Evolutionary conservation across 2,888 invertebrate species (phyloP), one percentile per base, ranked within the genome.

Genomic region (Cosmia trapezina): DNA sequence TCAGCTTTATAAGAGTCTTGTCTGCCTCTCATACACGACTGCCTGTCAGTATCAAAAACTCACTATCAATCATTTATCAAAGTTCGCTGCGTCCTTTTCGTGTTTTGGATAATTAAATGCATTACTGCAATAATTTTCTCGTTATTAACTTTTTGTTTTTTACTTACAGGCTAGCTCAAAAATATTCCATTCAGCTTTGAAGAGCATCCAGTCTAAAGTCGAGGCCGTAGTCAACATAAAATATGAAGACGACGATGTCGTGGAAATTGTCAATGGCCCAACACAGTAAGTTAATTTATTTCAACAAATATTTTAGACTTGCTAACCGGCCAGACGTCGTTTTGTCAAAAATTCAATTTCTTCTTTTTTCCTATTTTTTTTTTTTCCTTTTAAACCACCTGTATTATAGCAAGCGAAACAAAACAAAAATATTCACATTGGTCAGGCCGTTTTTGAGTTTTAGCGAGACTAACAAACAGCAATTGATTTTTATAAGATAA

Each of bases 111-210:
- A n/a, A 49, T 37, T n/a, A 17, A 37, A 17, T n/a, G 17, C 7
- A 22, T 54, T 37, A 37, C 6, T 41, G 7, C 33, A 14, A 49
- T 33, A 28, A n/a, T 17, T n/a, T 54, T 65, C 41, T 47, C 5
- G 19, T 41, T 51, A 9, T 45, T 28, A 51, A 60, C 4, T 28
- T 11, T 53, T 17, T 53, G 41, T 5, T 70, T 62, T 63, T 12
- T n/a, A n/a, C 41, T 89, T 90, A n/a, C 93, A 98, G 97, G 96
- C 97, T 17, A 97, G 97, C 87, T 97, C 97, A 0, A 97, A 97
- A 90, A 96, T 97, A 87, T 98, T 97, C 93, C 97, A 97, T 90
- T 96, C 97, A 22, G 97, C 97, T 2, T 91, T 98, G 83, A 97
- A 96, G 84, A 97, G 96, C 81, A 97, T 97, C 69, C 95, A 97